Base-by-base conservation (phyloP, 2,797 vertebrate species). In the Vespertilio murinus region DNA sequence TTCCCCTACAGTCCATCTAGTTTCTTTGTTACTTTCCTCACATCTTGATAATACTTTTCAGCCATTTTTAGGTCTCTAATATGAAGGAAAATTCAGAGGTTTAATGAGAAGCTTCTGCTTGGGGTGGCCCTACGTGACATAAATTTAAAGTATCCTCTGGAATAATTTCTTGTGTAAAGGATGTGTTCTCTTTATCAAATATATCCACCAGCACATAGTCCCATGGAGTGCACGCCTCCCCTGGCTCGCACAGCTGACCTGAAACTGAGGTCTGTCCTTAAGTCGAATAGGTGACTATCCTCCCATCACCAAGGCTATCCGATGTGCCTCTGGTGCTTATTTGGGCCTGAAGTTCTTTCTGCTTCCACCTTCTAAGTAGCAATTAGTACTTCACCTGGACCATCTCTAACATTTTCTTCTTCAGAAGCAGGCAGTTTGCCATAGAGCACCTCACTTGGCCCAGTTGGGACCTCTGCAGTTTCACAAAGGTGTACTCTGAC, bases 41-140 rank as follows among this genome's bases (percentile, higher is more conserved):
- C 99, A 0, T 99, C 99, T 97, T 98, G 98, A 97, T 99, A 99
- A 97, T 99, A 99, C 88, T 98, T 99, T 97, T 99, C 99, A 35
- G 99, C 99, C 5, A 98, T 99, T 98, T 98, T 99, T 96, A 99
- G 98, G 96, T 99, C 99, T 98, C 99, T 99, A 40, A 99, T 99
- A 99, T 99, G 97, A 75, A 75, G 73, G 30, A 33, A 75, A 75
- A 49, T 75, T 45, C 73, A 75, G 28, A 3, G 28, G 12, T 49
- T 47, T 30, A 33, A n/a, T 33, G 45, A 49, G 42, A n/a, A 75
- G 47, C 45, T 75, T 42, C 73, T 49, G 30, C 45, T 49, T n/a
- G 30, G 45, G 73, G 73, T 30, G 30, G 18, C 20, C 73, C 73
- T 49, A 30, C 11, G 17, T 49, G 45, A 49, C 73, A 49, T 47